Base-by-base conservation (phyloP, 2,113 vertebrate genomes). In the Argyrosomus japonicus region DNA sequence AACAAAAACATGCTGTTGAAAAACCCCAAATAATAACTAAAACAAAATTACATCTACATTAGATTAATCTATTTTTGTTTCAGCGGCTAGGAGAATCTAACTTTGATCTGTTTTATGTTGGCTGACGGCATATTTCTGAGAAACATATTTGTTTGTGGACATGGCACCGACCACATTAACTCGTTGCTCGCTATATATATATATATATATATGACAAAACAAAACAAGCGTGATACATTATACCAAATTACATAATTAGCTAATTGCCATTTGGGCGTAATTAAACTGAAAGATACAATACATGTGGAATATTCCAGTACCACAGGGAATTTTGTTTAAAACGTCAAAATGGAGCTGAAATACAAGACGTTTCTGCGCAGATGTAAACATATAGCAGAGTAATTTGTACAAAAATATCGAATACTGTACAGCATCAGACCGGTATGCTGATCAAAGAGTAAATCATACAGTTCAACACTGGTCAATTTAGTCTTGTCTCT, bases 401-500 rank as follows among this genome's bases (percentile, higher is more conserved):
- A 9, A 60, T 79, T 51, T 53, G 7, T 27, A n/a, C 1, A 18
- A 36, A 67, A 54, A 63, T 27, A 4, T 6, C 9, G 5, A 50
- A 48, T 25, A 32, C 9, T 65, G 64, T 48, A 48, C 12, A 53
- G 17, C 23, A 53, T 7, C 1, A 6, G 11, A 63, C 21, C 11
- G 27, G 9, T 43, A 13, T 68, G 25, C 25, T 57, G 14, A 50
- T 69, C 17, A 64, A 51, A 70, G 21, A 56, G 19, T 45, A 79
- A 70, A 79, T 80, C 18, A 29, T 40, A 17, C 6, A 40, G 19
- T 19, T 64, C 57, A 63, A 5, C 54, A 5, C 23, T 40, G 18
- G 12, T 62, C 36, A 25, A 23, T 61, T 70, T 78, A 47, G 21
- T 53, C 4, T 11, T 83, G 76, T 77, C 36, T 17, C 13, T 50